Evolutionary conservation across 2,888 invertebrate species (phyloP), one percentile per base, ranked within the genome.

Genomic region (Heliconius sara): DNA sequence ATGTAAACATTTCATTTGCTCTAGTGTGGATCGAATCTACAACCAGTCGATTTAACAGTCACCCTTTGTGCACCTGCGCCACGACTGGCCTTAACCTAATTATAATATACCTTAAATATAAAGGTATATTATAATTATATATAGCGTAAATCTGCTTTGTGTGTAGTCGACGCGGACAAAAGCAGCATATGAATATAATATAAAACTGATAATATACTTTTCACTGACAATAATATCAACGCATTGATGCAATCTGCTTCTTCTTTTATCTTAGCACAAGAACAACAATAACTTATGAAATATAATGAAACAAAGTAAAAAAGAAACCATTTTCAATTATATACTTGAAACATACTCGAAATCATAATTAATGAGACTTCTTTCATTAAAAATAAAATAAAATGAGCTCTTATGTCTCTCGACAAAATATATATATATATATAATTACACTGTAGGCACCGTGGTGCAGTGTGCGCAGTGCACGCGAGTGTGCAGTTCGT

Each of bases 321-420:
- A 16, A 27, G 19, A 52, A 52, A 52, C 0, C 16, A 27, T 27
- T 19, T 65, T 65, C 65, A 63, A 13, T 63, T 13, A 27, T 65
- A 65, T 30, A 27, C 27, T 65, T 65, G 27, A 63, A 65, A 27
- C 65, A 22, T 25, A 65, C 60, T 65, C 25, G 27, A 65, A 60
- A 57, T 34, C 22, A 30, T 27, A 72, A 72, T 72, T 2, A 72
- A 72, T 30, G 57, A 70, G 16, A 47, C 13, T 72, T 52, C 47
- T 73, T 60, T 34, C 39, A 73, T 60, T 60, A n/a, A 60, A 39
- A 60, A 73, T 34, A 34, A 57, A 73, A 60, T 60, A 73, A 73
- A 73, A 73, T 60, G 60, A 39, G 39, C 73, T 60, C 73, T 73
- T 73, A 25, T 39, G 34, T 73, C 60, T 39, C 10, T 19, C 25